Percentiles rank a stretch among this genome's conserved stretches.
Conservation (phyloP, 2,797 vertebrate genomes). For the Eulemur albifrons region DNA sequence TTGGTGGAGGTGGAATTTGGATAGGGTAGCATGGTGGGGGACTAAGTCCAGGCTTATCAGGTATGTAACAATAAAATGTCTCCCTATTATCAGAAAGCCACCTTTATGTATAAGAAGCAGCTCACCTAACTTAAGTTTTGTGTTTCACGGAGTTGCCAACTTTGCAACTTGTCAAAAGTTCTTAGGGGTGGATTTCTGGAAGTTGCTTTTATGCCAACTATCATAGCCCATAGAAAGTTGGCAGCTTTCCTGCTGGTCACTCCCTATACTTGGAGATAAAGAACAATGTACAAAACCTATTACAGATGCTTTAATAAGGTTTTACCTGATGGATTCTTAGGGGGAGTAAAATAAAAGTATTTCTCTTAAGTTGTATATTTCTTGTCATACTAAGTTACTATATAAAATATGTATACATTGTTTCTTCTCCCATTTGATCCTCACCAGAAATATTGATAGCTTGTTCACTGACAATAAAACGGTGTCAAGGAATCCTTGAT, state of each 20-base stretch:
- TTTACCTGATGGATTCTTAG: neutral
- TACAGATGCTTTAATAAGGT: neutral
- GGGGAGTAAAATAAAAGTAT: neutral
- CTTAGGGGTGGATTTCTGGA: conserved; percentile 29
- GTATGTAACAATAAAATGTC: neutral
- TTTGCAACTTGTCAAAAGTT: neutral
- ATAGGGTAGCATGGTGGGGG: neutral
- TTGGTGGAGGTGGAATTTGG: neutral
- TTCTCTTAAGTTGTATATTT: conserved; percentile 13
- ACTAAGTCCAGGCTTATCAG: neutral
- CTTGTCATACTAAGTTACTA: neutral
- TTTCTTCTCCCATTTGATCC: neutral
- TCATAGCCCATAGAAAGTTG: neutral
- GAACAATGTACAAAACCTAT: neutral
- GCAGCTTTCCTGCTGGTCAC: neutral
- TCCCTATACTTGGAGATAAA: neutral
- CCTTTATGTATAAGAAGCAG: neutral
- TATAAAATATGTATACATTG: neutral
- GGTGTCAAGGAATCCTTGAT: neutral
- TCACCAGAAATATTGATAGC: neutral
- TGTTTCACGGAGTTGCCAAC: neutral
- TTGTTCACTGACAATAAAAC: neutral
- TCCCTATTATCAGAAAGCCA: neutral
- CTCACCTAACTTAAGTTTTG: neutral
- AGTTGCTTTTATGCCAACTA: neutral